Conservation (phyloP, 2,888 invertebrate genomes). For the Drosophila pseudotakahashii region DNA sequence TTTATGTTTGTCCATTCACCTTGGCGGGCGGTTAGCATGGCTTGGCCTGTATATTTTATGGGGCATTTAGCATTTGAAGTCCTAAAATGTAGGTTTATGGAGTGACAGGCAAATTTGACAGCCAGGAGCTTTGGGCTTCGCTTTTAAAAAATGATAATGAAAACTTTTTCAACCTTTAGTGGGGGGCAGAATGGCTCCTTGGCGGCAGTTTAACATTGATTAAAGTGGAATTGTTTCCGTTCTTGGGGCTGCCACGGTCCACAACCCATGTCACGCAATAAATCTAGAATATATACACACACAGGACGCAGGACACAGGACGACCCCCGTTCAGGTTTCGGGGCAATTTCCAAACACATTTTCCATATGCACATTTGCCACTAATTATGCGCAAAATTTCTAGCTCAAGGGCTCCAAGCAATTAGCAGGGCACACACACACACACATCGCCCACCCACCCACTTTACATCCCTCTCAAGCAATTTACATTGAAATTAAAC, state of each 20-base stretch:
- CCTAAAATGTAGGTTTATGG: slow-evolving; percentile 62
- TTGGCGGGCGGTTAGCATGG: slow-evolving; percentile 13
- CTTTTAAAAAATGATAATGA: slow-evolving; percentile 9
- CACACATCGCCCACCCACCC: neutral
- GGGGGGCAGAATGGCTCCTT: neutral
- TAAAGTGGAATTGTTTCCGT: slow-evolving; percentile 7
- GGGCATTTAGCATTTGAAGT: slow-evolving; percentile 58
- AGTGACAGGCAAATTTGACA: slow-evolving; percentile 54
- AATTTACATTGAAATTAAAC: slow-evolving; percentile 79
- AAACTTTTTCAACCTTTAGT: neutral
- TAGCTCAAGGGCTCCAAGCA: slow-evolving; percentile 77
- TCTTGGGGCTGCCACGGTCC: neutral
- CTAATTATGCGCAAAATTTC: slow-evolving; percentile 79
- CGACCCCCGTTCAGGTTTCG: slow-evolving; percentile 15
- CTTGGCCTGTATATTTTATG: slow-evolving; percentile 61
- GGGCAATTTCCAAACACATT: slow-evolving; percentile 51
- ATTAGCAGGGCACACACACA: slow-evolving; percentile 62
- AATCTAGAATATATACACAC: neutral
- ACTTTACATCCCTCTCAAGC: slow-evolving; percentile 53
- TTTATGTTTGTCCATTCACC: slow-evolving; percentile 56
- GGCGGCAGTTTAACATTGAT: slow-evolving; percentile 17
- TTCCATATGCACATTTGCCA: slow-evolving; percentile 77
- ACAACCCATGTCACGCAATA: slow-evolving; percentile 9
- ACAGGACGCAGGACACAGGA: neutral
- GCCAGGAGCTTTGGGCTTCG: slow-evolving; percentile 6